phyloP scores from a whole-genome alignment of 1,140 invertebrate species.

The Monomorium pharaonis region DNA sequence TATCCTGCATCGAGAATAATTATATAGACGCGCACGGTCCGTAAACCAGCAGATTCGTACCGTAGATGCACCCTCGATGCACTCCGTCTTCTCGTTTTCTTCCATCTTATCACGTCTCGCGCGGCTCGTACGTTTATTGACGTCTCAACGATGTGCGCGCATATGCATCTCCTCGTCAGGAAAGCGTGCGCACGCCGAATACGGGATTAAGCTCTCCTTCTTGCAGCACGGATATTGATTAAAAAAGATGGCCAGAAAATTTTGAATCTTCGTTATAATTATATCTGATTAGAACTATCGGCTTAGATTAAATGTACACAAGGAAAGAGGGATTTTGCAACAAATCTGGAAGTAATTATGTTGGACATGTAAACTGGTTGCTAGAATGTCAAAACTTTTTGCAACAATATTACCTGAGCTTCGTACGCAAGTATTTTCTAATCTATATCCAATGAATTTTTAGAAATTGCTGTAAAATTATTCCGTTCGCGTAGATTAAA shows the following conservation, averaged over 20 bases:
- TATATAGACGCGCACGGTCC: conserved; percentile 68
- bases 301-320: not conserved
- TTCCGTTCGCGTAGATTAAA: not conserved
- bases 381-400: no score
- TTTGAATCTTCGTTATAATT: not conserved
- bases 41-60: conserved; percentile 69
- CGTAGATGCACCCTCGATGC: conserved; percentile 63
- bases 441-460: no score
- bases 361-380: no score
- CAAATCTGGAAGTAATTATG: no score
- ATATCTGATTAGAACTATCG: not conserved
- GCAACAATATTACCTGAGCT: no score
- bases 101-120: conserved; percentile 36
- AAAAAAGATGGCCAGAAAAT: not conserved
- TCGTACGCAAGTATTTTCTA: no score
- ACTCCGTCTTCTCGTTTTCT: conserved; percentile 4
- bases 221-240: not conserved
- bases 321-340: no score
- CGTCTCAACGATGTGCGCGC: conserved; percentile 51
- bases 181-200: conserved; percentile 10
- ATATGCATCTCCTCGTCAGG: not conserved
- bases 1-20: conserved; percentile 73
- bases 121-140: conserved; percentile 48
- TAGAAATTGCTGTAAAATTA: no score
- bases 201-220: not conserved